These are phyloP conservation scores for Standfussiana lucernea DNA, from an alignment of 2,888 invertebrate genomes.

Conservation along the genomic window DNA sequence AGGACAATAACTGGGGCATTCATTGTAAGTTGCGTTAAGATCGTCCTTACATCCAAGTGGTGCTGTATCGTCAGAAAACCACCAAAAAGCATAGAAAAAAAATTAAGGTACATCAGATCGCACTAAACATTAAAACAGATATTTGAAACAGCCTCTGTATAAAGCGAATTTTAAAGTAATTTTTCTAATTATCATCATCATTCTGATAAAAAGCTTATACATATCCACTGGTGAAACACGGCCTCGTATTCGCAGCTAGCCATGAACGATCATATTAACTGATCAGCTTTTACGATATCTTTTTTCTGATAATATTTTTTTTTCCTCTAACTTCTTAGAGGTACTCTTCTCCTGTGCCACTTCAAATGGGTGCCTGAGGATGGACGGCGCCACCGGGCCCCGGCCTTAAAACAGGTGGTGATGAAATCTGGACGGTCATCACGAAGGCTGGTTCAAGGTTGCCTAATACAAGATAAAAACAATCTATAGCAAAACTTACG, in stretches of 20 bases:
- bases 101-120: background rate
- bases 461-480: background rate
- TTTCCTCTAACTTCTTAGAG: too few species aligned
- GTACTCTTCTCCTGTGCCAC: background rate
- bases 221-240: background rate
- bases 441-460: background rate
- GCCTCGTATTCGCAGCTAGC: background rate
- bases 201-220: background rate
- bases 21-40: slow-evolving; percentile 29
- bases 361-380: background rate
- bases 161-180: background rate
- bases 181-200: background rate
- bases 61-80: slow-evolving; percentile 13
- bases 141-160: background rate
- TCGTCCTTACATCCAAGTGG: slow-evolving; percentile 30
- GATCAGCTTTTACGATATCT: background rate
- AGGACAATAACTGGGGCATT: slow-evolving; percentile 68
- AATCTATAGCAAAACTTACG: slow-evolving; percentile 63
- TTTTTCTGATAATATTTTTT: too few species aligned
- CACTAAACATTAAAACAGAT: background rate
- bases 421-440: background rate
- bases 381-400: accelerated
- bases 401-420: background rate
- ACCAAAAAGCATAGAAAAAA: background rate
- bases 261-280: background rate